phyloP scores from a whole-genome alignment of 2,113 vertebrate species.

The Tragulus kanchil region DNA sequence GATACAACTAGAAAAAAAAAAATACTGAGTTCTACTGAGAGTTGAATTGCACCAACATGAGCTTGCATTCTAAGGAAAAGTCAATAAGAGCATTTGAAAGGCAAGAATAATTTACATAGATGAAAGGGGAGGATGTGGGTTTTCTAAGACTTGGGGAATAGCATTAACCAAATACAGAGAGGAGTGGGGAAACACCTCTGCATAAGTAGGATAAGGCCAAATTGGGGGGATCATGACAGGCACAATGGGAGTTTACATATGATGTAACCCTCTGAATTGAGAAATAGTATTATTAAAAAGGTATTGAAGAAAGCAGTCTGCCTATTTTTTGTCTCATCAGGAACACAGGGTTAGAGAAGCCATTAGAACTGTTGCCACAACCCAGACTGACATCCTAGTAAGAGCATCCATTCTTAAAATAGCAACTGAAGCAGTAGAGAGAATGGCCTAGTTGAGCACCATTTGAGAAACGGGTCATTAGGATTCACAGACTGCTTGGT shows the following conservation, averaged over 20 bases:
- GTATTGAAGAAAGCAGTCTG: not conserved
- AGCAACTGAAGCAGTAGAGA: not conserved
- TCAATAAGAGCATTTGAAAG: constrained; percentile 34
- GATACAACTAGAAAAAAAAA: not conserved
- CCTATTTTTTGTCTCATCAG: not conserved
- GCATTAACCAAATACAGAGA: not conserved
- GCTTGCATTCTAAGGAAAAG: not conserved
- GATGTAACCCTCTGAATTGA: not conserved
- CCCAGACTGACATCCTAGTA: not conserved
- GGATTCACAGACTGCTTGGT: not conserved
- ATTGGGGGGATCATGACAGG: not conserved
- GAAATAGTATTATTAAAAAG: not conserved
- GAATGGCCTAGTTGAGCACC: not conserved
- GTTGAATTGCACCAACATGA: not conserved
- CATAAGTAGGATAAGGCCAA: not conserved
- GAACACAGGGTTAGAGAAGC: not conserved
- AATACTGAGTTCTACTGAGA: not conserved
- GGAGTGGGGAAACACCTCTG: not conserved
- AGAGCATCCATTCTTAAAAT: not conserved
- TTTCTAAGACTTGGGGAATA: not conserved
- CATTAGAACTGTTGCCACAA: not conserved
- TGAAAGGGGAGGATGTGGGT: not conserved
- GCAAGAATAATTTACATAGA: not conserved
- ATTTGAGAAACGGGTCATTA: not conserved
- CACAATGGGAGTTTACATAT: not conserved